Base-by-base conservation (phyloP, 2,113 vertebrate species). In the Chelonoidis abingdonii region DNA sequence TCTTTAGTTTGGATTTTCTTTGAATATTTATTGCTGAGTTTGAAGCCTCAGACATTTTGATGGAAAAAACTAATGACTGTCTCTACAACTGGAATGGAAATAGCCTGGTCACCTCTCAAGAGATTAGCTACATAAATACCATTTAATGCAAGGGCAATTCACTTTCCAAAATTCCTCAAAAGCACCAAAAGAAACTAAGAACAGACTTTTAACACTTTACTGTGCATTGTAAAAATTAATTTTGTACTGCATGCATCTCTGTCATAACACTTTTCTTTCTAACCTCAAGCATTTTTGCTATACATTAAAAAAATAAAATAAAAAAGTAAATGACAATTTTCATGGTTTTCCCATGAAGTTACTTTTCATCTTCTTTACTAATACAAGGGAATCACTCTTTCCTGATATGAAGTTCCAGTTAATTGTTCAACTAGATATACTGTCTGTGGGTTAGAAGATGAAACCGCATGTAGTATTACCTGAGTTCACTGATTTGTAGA, bases 401-500 rank as follows among this genome's bases (percentile, higher is more conserved):
- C 81, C 47, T 88, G 94, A 94, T 82, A 95, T 5, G 31, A 92
- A 96, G 89, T 79, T 91, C 93, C 97, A 95, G 94, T 93, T 84
- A 86, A 56, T 89, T 97, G 93, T 92, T 80, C 80, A 92, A 93
- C 89, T 75, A 59, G 93, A 92, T 44, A 80, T 87, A 86, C 89
- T 76, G 96, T 91, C 95, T 96, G 76, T 84, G 89, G 94, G 92
- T 94, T 91, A 65, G 89, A 95, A 95, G 89, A 83, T 84, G 88
- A 95, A 87, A 85, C 92, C 90, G 94, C 93, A 92, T 80, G 69
- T 27, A 59, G 91, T 29, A 90, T 96, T 98, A 98, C 98, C 98
- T 98, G 98, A 98, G 98, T 95, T 98, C 97, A 96, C 6, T 97
- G 98, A 97, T 97, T 92, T 94, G 97, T 82, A 96, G 96, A 97